Evolutionary conservation across 2,888 invertebrate genomes (phyloP), one percentile per base, ranked within the genome.

Genomic region (Platerodrilus igneus): DNA sequence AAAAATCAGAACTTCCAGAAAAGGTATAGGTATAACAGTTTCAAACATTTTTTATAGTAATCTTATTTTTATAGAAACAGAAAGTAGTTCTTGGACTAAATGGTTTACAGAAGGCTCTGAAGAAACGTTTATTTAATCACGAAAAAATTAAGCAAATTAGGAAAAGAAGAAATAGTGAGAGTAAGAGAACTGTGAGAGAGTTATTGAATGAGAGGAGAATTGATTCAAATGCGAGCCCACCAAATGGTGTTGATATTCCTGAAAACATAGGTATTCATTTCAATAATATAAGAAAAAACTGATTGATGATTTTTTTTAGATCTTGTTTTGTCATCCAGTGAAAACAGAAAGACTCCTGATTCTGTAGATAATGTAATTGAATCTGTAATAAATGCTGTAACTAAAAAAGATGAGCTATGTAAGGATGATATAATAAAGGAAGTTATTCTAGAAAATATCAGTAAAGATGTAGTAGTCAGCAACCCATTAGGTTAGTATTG

Each of bases 311-410:
- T 5, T 10, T 28, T 14, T 10, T 28, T 5, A 58, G 10, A 53
- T 58, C 44, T 31, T 3, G 17, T 22, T 8, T 10, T 28, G 3
- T 48, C 57, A 23, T 57, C 59, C 32, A 68, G 69, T 46, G 68
- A 72, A 47, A 69, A 68, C 43, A 71, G 70, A 44, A 63, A 59
- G 37, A 56, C 60, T 6, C 54, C 56, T 52, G 50, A 49, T 42
- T 67, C 61, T 41, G 69, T 75, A 25, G 67, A 67, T 34, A 74
- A 73, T 51, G 70, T 70, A 9, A 76, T 76, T 47, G 76, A 77
- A 51, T 73, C 75, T 22, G 76, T 76, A 8, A 69, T 75, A 9
- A 74, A 69, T 53, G 72, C 45, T 14, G 31, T 25, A 7, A 14
- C 23, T 10, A 32, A 32, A 28, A 43, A 42, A 21, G 39, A 39